These are phyloP conservation scores for Archaeoteleia sp. DNA, from an alignment of 2,888 invertebrate species.

Conservation along the genomic window DNA sequence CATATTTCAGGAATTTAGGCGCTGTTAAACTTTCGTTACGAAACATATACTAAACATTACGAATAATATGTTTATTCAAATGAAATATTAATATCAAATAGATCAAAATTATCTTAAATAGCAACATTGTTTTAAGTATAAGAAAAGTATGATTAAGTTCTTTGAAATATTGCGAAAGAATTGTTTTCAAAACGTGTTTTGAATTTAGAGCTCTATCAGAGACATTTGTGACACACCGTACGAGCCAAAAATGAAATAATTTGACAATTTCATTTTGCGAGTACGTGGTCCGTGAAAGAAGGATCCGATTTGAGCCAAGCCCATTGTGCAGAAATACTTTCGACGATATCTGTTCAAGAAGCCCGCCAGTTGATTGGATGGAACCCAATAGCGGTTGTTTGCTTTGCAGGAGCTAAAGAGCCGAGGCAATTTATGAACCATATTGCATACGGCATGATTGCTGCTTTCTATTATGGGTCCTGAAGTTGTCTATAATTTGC, in stretches of 20 bases:
- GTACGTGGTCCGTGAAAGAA: constrained; percentile 28
- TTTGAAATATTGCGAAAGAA: not conserved
- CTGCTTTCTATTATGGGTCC: constrained; percentile 6
- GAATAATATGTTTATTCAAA: no score
- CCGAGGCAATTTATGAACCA: constrained; percentile 69
- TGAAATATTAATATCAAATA: no score
- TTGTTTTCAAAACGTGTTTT: not conserved
- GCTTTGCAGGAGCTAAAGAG: constrained; percentile 68
- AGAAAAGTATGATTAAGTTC: no score
- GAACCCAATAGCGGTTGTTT: constrained; percentile 71
- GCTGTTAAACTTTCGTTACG: no score
- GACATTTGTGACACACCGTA: not conserved
- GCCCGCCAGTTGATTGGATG: constrained; percentile 69
- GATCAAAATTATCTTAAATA: not conserved
- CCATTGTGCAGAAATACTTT: constrained; percentile 67
- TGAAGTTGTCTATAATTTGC: not conserved
- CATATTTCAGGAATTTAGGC: no score
- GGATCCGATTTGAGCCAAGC: constrained; percentile 68
- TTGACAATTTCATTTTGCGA: constrained; percentile 16
- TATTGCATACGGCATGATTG: constrained; percentile 63
- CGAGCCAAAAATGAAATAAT: constrained; percentile 22
- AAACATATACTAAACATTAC: no score
- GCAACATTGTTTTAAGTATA: no score
- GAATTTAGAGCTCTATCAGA: constrained; percentile 3
- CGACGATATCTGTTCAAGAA: constrained; percentile 56